A percentile compares a stretch with the other conserved stretches of the same genome.
Evolutionary conservation across 2,888 invertebrate genomes (phyloP).

Genomic region (Caenorhabditis plicata): DNA sequence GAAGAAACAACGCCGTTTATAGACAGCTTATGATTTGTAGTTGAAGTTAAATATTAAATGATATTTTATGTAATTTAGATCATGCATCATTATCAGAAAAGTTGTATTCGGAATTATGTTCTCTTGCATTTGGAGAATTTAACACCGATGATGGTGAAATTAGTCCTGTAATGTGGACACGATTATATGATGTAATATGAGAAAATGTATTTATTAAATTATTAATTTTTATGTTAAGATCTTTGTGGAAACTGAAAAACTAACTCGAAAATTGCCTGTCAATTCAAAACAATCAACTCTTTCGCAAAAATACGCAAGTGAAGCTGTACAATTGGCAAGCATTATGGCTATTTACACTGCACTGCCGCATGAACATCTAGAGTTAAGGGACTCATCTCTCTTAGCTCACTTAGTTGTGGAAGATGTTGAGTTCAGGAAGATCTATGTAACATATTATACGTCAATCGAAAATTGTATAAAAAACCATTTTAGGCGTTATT

Average conservation of each 20-base stretch:
- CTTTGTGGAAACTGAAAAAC: constrained; percentile 18
- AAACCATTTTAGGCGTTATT: constrained; percentile 16
- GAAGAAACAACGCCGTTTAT: no score
- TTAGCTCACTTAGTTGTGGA: constrained; percentile 18
- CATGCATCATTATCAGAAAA: constrained; percentile 20
- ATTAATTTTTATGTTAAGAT: constrained; percentile 8
- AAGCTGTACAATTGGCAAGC: constrained; percentile 30
- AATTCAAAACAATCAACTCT: constrained; percentile 7
- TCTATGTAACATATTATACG: constrained; percentile 18
- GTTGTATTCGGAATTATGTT: constrained; percentile 16
- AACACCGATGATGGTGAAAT: constrained; percentile 20
- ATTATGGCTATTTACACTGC: constrained; percentile 21
- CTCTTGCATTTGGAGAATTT: constrained; percentile 17
- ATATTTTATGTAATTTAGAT: no score
- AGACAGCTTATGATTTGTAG: no score
- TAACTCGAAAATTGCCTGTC: constrained; percentile 16
- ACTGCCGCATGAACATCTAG: constrained; percentile 19
- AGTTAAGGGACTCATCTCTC: constrained; percentile 11
- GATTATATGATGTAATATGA: constrained; percentile 16
- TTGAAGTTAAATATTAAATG: no score
- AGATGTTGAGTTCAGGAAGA: constrained; percentile 22
- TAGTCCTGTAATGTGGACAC: constrained; percentile 23
- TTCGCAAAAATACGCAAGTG: constrained; percentile 24
- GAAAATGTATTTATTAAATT: not conserved
- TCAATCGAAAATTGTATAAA: not conserved